Percentiles rank a stretch among this genome's conserved stretches.
Evolutionary conservation across 1,140 invertebrate genomes (phyloP).

Genomic region (Cheumatopsyche charites): DNA sequence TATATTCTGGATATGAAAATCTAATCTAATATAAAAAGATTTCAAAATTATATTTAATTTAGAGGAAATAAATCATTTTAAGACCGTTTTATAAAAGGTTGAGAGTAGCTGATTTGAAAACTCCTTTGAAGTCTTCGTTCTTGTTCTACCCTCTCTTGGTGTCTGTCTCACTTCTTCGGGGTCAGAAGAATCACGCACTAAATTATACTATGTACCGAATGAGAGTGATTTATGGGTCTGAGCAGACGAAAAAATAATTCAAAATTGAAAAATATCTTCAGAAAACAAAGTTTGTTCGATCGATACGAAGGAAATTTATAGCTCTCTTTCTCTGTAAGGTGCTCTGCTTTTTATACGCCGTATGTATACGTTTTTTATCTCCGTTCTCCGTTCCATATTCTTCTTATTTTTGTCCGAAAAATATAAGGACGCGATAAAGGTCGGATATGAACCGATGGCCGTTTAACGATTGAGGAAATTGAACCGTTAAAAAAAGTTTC

Average conservation of each 20-base stretch:
- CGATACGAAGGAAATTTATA: background rate
- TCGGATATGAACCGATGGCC: slow-evolving; percentile 8
- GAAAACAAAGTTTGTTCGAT: background rate
- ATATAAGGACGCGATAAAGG: background rate
- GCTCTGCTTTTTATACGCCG: no score
- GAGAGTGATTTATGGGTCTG: slow-evolving; percentile 24
- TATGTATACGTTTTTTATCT: no score
- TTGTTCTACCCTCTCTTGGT: background rate
- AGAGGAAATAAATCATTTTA: no score
- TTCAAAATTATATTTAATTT: no score
- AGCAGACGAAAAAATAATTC: background rate
- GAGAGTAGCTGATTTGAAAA: no score
- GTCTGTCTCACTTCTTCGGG: background rate
- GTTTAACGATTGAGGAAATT: slow-evolving; percentile 4
- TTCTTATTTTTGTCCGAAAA: background rate
- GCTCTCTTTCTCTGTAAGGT: no score
- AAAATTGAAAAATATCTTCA: background rate
- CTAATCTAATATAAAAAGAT: no score
- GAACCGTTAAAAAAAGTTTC: slow-evolving; percentile 15
- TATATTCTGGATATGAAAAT: no score
- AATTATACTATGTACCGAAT: slow-evolving; percentile 25
- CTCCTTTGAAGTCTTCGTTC: no score
- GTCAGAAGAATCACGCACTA: slow-evolving; percentile 25
- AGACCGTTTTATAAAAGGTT: no score
- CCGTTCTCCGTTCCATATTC: no score